Evolutionary conservation across 1,140 invertebrate genomes (phyloP), one percentile per base, ranked within the genome.

Genomic region (Zaprionus ornatus): DNA sequence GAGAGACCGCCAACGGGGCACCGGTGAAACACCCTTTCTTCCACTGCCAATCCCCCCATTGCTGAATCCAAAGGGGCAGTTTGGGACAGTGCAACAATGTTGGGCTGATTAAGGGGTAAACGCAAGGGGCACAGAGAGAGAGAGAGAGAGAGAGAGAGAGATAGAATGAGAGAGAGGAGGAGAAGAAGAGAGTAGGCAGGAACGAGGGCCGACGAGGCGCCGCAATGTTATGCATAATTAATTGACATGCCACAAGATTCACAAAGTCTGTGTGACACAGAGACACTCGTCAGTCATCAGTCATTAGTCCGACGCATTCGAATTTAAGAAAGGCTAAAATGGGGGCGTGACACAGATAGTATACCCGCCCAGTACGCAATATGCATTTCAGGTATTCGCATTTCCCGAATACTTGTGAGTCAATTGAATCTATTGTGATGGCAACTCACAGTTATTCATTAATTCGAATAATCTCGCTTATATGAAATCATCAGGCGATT

Each of bases 211-310:
- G 68, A 2, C 23, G 37, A 72, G 77, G 74, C 77, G 77, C 74
- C 74, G 68, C 64, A 72, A 68, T 79, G 59, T 60, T 69, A 73
- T 73, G 77, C 74, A 80, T 80, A 80, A 80, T 80, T 80, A 80
- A 80, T 77, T 80, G 52, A 67, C 52, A 72, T 52, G 74, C 65
- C 67, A 29, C 32, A 56, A 70, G 35, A 45, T 37, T 17, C 37
- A 35, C 17, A 45, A 62, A 60, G 17, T 61, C 13, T 35, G 29
- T 27, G 7, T 13, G n/a, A 65, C 32, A 54, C 25, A 4, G 48
- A 57, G n/a, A 40, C 73, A 74, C 67, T 74, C 72, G 66, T 74
- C 67, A 59, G 29, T 75, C 67, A 63, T 71, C 73, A 70, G 60
- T 71, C 73, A 70, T 55, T 35, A 42, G 50, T 35, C 15, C 21